Conservation (phyloP, 2,113 vertebrate species). For the Menura novaehollandiae region DNA sequence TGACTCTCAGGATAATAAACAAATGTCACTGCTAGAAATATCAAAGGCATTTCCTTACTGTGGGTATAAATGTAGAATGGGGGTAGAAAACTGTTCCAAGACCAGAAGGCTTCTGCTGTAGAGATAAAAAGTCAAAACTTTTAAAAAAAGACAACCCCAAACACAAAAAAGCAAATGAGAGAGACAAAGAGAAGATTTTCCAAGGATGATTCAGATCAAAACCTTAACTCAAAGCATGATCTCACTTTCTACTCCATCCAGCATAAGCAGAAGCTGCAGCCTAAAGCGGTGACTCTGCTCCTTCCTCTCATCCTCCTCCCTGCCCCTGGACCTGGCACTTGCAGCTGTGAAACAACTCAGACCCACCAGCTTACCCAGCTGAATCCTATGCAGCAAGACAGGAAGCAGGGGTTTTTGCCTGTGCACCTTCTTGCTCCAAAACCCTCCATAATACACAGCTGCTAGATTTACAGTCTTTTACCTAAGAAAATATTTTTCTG, state of each 20-base stretch:
- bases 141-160: not conserved
- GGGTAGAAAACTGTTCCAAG: not conserved
- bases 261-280: not conserved
- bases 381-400: rapidly evolving
- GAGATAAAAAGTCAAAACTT: not conserved
- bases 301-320: not conserved
- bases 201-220: not conserved
- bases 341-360: rapidly evolving
- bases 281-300: rapidly evolving
- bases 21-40: not conserved
- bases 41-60: not conserved
- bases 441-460: not conserved
- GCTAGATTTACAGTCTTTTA: not conserved
- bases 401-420: not conserved
- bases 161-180: not conserved
- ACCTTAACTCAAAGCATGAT: not conserved
- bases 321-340: not conserved
- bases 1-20: not conserved
- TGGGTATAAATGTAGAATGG: not conserved
- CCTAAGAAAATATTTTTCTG: not conserved
- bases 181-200: not conserved
- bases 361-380: not conserved
- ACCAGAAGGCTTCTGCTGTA: not conserved
- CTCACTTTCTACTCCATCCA: not conserved
- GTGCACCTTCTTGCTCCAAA: not conserved